Evolutionary conservation across 2,888 invertebrate species (phyloP).

Genomic region (Lasioglossum leucozonium): DNA sequence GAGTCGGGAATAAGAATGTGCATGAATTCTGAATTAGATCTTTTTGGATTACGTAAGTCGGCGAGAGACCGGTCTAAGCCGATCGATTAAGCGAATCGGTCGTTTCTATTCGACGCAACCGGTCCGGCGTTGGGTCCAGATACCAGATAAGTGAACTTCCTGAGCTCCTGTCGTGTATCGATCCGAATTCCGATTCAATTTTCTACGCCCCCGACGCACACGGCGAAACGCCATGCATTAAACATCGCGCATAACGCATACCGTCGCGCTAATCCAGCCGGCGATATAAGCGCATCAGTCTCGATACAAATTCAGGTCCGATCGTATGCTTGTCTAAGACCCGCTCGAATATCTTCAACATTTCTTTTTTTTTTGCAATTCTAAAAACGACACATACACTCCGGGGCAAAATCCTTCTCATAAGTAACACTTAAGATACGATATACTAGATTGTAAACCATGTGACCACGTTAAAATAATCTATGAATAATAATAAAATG

Average conservation of each 20-base stretch:
- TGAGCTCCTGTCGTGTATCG: constrained; percentile 69
- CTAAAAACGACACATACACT: background rate
- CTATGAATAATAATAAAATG: too few relatives aligned
- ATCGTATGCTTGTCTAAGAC: background rate
- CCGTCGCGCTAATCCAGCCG: constrained; percentile 59
- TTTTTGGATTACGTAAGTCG: constrained; percentile 14
- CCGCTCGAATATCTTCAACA: background rate
- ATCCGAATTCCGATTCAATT: constrained; percentile 74
- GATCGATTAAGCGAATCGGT: constrained; percentile 64
- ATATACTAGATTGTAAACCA: too few relatives aligned
- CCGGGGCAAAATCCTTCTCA: too few relatives aligned
- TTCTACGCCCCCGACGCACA: constrained; percentile 68
- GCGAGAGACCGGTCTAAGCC: constrained; percentile 28
- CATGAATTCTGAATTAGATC: background rate
- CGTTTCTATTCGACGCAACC: constrained; percentile 63
- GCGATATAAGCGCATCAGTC: constrained; percentile 46
- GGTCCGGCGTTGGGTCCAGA: constrained; percentile 54
- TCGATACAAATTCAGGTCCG: constrained; percentile 42
- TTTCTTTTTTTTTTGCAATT: background rate
- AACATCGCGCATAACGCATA: constrained; percentile 69
- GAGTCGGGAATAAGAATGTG: constrained; percentile 13
- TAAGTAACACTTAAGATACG: too few relatives aligned
- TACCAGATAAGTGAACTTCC: constrained; percentile 69
- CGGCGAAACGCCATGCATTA: constrained; percentile 70
- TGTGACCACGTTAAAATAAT: too few relatives aligned